Conservation (phyloP, 1,140 invertebrate species). For the Pseudomyrmex sp. region DNA sequence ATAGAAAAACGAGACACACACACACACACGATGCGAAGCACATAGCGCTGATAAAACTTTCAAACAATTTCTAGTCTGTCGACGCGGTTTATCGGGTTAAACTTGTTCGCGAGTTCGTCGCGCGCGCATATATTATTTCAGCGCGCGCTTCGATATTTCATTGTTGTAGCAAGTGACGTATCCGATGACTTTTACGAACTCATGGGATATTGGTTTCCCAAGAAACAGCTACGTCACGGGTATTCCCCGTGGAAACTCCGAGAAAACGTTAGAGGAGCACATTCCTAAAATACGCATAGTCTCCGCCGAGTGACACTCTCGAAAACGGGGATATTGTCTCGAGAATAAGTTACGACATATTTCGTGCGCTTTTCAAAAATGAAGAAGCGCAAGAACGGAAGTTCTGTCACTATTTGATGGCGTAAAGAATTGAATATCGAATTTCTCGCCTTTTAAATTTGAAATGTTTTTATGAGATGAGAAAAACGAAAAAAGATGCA, state of each 20-base stretch:
- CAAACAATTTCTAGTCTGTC: background rate
- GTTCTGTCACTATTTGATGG: conserved; percentile 15
- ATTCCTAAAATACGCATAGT: conserved; percentile 48
- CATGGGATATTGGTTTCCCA: conserved; percentile 40
- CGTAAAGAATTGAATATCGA: conserved; percentile 11
- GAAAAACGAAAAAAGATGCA: no score
- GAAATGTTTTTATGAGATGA: no score
- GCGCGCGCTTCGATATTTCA: conserved; percentile 5
- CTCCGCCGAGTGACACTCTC: conserved; percentile 35
- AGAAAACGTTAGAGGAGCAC: conserved; percentile 1
- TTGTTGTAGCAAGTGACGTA: conserved; percentile 39
- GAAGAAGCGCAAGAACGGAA: conserved; percentile 3
- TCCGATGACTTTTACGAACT: conserved; percentile 46
- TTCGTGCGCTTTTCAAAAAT: conserved; percentile 43
- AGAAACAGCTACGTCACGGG: conserved; percentile 32
- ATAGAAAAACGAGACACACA: background rate
- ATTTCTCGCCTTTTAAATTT: background rate
- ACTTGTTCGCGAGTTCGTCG: background rate
- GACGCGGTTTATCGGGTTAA: background rate
- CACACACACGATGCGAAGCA: background rate
- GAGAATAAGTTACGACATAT: conserved; percentile 49
- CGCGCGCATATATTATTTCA: background rate
- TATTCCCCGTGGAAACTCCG: background rate
- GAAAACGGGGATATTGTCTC: conserved; percentile 39
- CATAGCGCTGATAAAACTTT: background rate